Conservation (phyloP, 2,888 invertebrate genomes). For the Troglohyphantes excavatus region DNA sequence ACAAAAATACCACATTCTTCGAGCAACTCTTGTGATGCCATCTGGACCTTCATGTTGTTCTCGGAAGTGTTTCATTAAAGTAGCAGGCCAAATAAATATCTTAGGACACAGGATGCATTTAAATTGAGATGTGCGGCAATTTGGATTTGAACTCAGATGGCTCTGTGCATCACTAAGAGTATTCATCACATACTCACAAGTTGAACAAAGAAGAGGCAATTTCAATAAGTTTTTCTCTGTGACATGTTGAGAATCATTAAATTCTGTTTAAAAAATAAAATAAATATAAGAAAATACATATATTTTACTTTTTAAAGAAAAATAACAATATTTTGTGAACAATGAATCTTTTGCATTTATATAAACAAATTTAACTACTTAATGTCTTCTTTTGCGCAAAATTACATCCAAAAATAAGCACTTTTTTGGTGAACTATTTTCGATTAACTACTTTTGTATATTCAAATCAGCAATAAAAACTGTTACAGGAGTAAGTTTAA, state of each 20-base stretch:
- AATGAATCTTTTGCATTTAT: too few relatives aligned
- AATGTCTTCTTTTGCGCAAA: too few relatives aligned
- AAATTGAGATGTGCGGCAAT: constrained; percentile 70
- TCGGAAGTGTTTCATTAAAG: constrained; percentile 70
- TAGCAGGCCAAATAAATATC: constrained; percentile 77
- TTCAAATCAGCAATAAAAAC: too few relatives aligned
- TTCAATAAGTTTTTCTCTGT: constrained; percentile 48
- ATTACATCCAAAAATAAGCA: too few relatives aligned
- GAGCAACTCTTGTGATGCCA: constrained; percentile 59
- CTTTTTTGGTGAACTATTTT: too few relatives aligned
- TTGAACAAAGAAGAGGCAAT: constrained; percentile 60
- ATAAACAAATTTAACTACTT: too few relatives aligned
- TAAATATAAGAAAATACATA: neutral
- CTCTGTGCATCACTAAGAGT: constrained; percentile 71
- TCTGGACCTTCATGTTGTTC: constrained; percentile 71
- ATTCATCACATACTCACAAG: constrained; percentile 57
- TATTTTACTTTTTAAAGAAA: neutral
- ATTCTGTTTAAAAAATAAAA: neutral
- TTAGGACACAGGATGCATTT: constrained; percentile 74
- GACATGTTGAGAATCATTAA: constrained; percentile 28
- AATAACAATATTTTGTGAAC: too few relatives aligned
- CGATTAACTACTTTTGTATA: too few relatives aligned
- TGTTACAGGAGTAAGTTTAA: too few relatives aligned
- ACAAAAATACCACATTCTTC: constrained; percentile 74
- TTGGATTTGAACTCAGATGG: constrained; percentile 69